A percentile compares a stretch with the other conserved stretches of the same genome.
Evolutionary conservation across 2,113 vertebrate genomes (phyloP).

Genomic region (Triplophysa dalaica): DNA sequence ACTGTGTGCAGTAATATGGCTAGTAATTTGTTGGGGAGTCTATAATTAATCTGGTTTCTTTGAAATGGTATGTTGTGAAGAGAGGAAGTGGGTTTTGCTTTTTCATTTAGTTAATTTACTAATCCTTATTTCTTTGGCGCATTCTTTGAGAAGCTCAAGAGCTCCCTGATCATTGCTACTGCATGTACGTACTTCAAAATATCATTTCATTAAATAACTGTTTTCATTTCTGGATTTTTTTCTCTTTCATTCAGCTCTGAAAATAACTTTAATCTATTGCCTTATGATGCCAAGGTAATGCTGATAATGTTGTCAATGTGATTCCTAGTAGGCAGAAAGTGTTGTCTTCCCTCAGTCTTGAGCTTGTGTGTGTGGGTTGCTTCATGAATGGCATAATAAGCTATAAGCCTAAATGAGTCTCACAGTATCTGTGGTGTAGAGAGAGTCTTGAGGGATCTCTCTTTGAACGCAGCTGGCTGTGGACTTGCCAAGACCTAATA

Average conservation of each 20-base stretch:
- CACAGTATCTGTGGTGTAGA: conserved; percentile 19
- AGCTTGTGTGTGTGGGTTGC: conserved; percentile 8
- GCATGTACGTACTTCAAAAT: too few species aligned
- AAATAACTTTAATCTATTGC: too few species aligned
- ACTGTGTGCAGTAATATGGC: conserved; percentile 2
- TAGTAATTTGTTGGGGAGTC: not conserved
- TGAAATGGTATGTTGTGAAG: not conserved
- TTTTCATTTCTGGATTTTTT: too few species aligned
- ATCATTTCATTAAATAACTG: not conserved
- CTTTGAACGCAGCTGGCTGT: conserved; percentile 52
- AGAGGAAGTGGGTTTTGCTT: not conserved
- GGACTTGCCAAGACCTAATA: conserved; percentile 41
- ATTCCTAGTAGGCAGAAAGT: not conserved
- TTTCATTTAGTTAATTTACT: not conserved
- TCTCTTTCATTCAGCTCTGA: too few species aligned
- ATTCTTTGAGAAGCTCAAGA: too few species aligned
- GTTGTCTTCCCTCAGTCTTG: not conserved
- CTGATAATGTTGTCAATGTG: not conserved
- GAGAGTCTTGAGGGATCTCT: conserved; percentile 45
- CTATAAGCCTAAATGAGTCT: conserved; percentile 38
- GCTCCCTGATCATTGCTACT: too few species aligned
- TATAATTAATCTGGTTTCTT: conserved; percentile 11
- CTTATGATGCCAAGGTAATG: not conserved
- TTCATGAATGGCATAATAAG: conserved; percentile 39
- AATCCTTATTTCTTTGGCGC: too few species aligned